phyloP scores from a whole-genome alignment of 2,797 vertebrate genomes.

The Microctenopoma stevenorrisi region DNA sequence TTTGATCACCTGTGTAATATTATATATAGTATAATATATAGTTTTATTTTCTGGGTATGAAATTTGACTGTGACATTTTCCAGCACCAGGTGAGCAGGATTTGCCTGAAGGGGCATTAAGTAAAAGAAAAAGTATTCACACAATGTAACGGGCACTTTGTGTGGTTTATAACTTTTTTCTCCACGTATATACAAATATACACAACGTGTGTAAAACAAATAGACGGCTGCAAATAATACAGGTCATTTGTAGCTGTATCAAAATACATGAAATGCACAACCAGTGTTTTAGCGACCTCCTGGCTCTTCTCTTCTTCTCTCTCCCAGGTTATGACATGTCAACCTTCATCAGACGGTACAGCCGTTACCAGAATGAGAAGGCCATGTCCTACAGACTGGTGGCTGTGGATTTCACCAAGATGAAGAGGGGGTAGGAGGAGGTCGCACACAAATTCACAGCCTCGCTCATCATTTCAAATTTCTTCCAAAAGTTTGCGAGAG shows the following conservation, averaged over 20 bases:
- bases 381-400: slow-evolving; percentile 93
- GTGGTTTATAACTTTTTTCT: background rate
- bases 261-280: background rate
- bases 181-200: no score
- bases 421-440: slow-evolving; percentile 90
- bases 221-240: background rate
- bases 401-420: slow-evolving; percentile 97
- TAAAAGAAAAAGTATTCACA: slow-evolving; percentile 2
- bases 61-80: no score
- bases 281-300: background rate
- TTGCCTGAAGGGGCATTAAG: background rate
- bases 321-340: slow-evolving; percentile 93
- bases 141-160: background rate
- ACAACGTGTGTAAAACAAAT: background rate
- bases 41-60: no score
- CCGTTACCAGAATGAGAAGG: slow-evolving; percentile 97
- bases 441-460: slow-evolving; percentile 7
- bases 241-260: background rate
- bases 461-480: slow-evolving; percentile 21
- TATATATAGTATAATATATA: no score
- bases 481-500: background rate
- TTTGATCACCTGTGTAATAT: no score
- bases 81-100: slow-evolving; percentile 9
- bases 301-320: background rate
- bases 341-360: slow-evolving; percentile 95